Base-by-base conservation (phyloP, 2,888 invertebrate species). In the Lasiommata megera region DNA sequence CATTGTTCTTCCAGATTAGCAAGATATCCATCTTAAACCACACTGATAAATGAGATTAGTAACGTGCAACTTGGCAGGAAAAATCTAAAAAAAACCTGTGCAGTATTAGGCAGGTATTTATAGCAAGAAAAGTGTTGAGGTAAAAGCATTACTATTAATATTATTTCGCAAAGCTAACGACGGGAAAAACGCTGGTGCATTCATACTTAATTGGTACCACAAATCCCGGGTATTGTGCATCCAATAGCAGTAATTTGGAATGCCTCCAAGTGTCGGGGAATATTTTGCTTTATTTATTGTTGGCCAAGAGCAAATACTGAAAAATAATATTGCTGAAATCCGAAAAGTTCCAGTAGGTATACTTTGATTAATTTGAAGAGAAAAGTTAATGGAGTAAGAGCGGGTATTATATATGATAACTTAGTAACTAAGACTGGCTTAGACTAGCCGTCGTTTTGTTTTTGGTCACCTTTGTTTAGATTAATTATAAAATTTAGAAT, bases 241-340 rank as follows among this genome's bases (percentile, higher is more conserved):
- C 54, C 54, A 54, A 61, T 58, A 54, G 61, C 58, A 41, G 51
- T 41, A 34, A 58, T 61, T 61, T 61, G 61, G 60, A 61, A 58
- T 29, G 36, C 40, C 34, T 58, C 61, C 61, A 61, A 61, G 46
- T 57, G 44, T 43, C 51, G 54, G 37, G 14, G 36, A 60, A 40
- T 46, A 46, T 54, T 50, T 54, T 38, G 47, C 18, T 52, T 40
- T 52, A 52, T 52, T 52, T 41, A 31, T 40, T 6, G 40, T 40
- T 11, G 14, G 31, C n/a, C 11, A 29, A n/a, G 41, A 28, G 23
- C 11, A 41, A 41, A 41, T 28, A 52, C 52, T 11, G 31, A 34
- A 31, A 41, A 41, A 52, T 52, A 3, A 16, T 38, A 14, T 38
- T 9, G 3, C 9, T 0, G 28, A 17, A 16, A 38, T 38, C 11